Conservation (phyloP, 2,888 invertebrate species). For the Sphaerophoria rueppellii region DNA sequence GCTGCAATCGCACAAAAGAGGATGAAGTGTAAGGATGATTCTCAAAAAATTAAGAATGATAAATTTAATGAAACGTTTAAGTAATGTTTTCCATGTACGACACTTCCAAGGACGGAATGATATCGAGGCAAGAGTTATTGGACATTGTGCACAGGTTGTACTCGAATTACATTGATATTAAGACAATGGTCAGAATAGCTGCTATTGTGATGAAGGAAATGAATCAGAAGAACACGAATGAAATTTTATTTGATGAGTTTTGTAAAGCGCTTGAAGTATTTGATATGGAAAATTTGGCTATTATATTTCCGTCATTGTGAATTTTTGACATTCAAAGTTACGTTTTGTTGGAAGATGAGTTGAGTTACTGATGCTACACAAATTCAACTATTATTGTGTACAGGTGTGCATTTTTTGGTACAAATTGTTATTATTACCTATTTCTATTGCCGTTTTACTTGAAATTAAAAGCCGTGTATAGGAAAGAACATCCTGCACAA, state of each 20-base stretch:
- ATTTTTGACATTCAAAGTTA: not conserved
- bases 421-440: no score
- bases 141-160: slow-evolving; percentile 74
- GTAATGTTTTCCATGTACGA: slow-evolving; percentile 75
- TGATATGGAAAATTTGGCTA: slow-evolving; percentile 71
- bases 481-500: no score
- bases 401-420: no score
- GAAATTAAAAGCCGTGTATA: no score
- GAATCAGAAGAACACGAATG: slow-evolving; percentile 67
- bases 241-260: slow-evolving; percentile 74
- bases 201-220: slow-evolving; percentile 74
- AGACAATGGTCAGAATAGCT: slow-evolving; percentile 73
- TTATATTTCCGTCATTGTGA: slow-evolving; percentile 29
- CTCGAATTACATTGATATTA: slow-evolving; percentile 64
- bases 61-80: slow-evolving; percentile 1
- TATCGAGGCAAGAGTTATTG: slow-evolving; percentile 72
- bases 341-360: not conserved
- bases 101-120: slow-evolving; percentile 66
- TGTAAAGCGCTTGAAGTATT: slow-evolving; percentile 70
- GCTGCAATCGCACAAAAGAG: slow-evolving; percentile 1
- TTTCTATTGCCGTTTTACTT: no score
- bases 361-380: not conserved
- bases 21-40: slow-evolving; percentile 1
- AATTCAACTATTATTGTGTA: no score
- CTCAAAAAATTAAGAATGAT: not conserved